These are phyloP conservation scores for Actinia tenebrosa DNA, from an alignment of 64 coral and sea anemone genomes.

Conservation along the genomic window DNA sequence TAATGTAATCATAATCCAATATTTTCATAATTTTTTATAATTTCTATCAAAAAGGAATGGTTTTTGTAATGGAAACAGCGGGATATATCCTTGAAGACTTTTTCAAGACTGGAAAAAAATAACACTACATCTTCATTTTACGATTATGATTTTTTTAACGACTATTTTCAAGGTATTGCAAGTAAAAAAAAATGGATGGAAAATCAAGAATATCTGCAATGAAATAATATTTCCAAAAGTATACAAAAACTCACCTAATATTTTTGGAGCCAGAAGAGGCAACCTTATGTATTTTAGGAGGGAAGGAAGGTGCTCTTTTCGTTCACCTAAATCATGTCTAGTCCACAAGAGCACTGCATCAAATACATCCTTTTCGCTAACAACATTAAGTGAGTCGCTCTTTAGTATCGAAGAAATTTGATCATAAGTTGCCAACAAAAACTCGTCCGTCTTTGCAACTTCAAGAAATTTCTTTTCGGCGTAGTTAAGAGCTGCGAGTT, in stretches of 20 bases:
- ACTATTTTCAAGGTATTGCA: too few relatives aligned
- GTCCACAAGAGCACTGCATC: constrained; percentile 79
- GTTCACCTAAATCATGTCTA: constrained; percentile 35
- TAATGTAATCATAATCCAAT: too few relatives aligned
- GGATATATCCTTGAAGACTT: too few relatives aligned
- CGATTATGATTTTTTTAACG: too few relatives aligned
- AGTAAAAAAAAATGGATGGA: too few relatives aligned
- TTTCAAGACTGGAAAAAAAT: too few relatives aligned
- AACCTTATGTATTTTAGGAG: constrained; percentile 70
- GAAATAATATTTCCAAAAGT: not conserved
- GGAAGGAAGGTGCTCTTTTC: constrained; percentile 61
- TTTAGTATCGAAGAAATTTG: constrained; percentile 75
- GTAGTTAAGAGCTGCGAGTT: constrained; percentile 63
- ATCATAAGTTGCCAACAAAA: constrained; percentile 68
- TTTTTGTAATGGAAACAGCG: too few relatives aligned
- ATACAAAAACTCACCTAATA: constrained; percentile 68
- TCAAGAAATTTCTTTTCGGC: constrained; percentile 89
- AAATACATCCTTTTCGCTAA: constrained; percentile 91
- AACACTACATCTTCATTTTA: too few relatives aligned
- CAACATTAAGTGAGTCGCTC: constrained; percentile 83
- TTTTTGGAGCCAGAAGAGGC: constrained; percentile 80
- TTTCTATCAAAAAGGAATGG: too few relatives aligned
- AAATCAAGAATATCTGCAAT: too few relatives aligned
- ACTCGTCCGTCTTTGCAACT: constrained; percentile 88
- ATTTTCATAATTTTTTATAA: too few relatives aligned